These are phyloP conservation scores for Setophaga kirtlandii DNA, from an alignment of 2,113 vertebrate genomes.

Conservation along the genomic window DNA sequence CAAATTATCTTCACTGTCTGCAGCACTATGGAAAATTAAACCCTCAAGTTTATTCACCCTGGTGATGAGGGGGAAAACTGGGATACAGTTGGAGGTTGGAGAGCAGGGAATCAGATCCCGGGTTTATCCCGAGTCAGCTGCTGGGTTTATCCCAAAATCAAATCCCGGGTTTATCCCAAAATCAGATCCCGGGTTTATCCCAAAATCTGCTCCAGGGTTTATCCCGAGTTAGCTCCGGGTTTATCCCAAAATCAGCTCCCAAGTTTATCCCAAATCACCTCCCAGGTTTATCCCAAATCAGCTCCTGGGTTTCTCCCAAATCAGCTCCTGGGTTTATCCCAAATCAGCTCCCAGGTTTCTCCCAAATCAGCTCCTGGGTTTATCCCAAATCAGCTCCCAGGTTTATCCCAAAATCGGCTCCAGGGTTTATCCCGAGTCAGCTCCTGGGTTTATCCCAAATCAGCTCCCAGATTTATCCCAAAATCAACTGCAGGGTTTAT, in stretches of 20 bases:
- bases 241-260: not conserved
- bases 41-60: not conserved
- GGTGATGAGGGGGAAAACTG: not conserved
- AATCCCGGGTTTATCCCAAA: not conserved
- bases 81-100: not conserved
- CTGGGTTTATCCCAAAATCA: not conserved
- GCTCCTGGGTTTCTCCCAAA: not conserved
- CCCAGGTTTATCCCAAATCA: not conserved
- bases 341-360: no score
- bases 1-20: not conserved
- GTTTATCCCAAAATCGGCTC: not conserved
- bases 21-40: not conserved
- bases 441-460: not conserved
- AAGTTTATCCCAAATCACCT: not conserved
- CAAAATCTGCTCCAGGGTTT: not conserved
- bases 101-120: not conserved
- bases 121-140: not conserved
- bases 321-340: not conserved
- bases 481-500: not conserved
- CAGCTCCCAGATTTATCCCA: not conserved
- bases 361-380: fast-evolving
- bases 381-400: not conserved
- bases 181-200: no score
- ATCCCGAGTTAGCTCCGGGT: not conserved
- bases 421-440: no score